Percentiles rank a stretch among this genome's conserved stretches.
phyloP scores from a whole-genome alignment of 2,113 vertebrate species.

The Dolichallabes microphthalmus region DNA sequence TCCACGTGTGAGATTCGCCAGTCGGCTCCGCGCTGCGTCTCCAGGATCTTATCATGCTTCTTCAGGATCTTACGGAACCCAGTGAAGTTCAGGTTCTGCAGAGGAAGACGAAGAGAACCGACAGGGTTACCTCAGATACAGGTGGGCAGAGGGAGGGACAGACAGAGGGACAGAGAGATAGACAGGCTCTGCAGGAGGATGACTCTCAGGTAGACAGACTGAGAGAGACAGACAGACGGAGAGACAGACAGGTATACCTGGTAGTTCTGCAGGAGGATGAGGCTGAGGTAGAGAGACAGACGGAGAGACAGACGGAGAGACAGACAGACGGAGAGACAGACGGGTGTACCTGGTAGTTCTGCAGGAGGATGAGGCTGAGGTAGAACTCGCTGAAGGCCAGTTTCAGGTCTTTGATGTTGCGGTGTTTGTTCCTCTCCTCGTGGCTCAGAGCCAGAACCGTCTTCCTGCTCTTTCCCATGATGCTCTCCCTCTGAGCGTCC shows the following conservation, averaged over 20 bases:
- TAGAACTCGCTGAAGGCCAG: constrained; percentile 99
- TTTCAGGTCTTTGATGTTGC: constrained; percentile 97
- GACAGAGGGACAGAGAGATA: neutral
- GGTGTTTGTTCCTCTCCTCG: constrained; percentile 92
- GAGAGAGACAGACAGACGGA: constrained; percentile 75
- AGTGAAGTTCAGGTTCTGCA: constrained; percentile 96
- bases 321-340: constrained; percentile 7
- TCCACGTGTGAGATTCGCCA: constrained; percentile 97
- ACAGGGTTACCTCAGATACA: neutral
- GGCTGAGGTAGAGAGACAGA: constrained; percentile 68
- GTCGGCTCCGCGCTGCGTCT: constrained; percentile 89
- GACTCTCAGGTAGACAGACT: neutral
- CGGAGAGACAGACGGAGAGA: constrained; percentile 51
- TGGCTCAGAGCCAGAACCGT: constrained; percentile 92
- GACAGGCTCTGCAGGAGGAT: neutral
- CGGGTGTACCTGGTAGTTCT: constrained; percentile 91
- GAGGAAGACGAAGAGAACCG: neutral
- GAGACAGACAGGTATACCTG: constrained; percentile 64
- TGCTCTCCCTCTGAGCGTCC: constrained; percentile 90
- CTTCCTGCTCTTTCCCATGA: constrained; percentile 82
- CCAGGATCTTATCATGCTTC: constrained; percentile 99
- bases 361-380: constrained; percentile 98
- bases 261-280: neutral
- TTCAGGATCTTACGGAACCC: constrained; percentile 98
- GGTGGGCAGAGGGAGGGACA: too few relatives aligned